phyloP scores from a whole-genome alignment of 2,888 invertebrate species.

The Rhopalosiphum nymphaeae region DNA sequence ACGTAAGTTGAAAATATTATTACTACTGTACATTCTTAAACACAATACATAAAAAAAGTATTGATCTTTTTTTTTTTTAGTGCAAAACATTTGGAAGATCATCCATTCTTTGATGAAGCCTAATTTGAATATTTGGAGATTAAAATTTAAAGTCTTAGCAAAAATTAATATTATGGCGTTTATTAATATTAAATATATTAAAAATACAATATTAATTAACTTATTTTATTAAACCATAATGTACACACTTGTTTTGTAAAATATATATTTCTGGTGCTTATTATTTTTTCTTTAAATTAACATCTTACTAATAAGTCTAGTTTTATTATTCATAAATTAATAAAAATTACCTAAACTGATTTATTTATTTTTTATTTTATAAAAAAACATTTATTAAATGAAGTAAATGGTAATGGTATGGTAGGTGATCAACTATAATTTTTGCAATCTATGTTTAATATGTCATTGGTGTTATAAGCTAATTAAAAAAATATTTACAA shows the following conservation, averaged over 20 bases:
- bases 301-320: background rate
- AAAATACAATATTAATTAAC: background rate
- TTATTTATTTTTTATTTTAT: no score
- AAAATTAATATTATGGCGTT: background rate
- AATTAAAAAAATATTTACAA: background rate
- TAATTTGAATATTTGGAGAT: constrained; percentile 67
- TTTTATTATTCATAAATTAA: background rate
- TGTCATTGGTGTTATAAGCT: background rate
- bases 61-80: constrained; percentile 68
- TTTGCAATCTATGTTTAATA: background rate
- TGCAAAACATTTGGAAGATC: constrained; percentile 71
- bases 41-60: constrained; percentile 50
- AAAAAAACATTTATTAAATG: no score
- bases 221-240: background rate
- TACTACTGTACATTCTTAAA: background rate
- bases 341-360: no score
- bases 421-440: background rate
- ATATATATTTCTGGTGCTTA: background rate
- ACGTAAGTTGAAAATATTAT: constrained; percentile 64
- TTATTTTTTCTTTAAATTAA: background rate
- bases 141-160: background rate
- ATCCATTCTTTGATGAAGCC: constrained; percentile 72
- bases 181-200: background rate
- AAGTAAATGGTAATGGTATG: background rate
- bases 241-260: background rate